phyloP scores from a whole-genome alignment of 2,888 invertebrate species.

The Thysanoteuthis rhombus region DNA sequence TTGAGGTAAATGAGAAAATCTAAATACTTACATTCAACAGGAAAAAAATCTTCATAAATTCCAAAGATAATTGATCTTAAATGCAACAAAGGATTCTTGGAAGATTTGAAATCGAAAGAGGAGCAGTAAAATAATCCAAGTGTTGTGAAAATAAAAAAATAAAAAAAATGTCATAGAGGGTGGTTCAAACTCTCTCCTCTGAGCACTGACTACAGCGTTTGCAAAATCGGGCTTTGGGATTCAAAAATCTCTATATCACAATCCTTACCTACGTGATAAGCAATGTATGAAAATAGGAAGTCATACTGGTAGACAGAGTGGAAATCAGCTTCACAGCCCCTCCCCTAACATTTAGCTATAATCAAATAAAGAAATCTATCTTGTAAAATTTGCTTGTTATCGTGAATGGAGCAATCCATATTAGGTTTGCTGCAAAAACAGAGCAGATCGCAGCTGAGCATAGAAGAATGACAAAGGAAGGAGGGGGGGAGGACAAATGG shows the following conservation, averaged over 20 bases:
- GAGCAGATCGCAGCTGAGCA: neutral
- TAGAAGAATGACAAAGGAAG: neutral
- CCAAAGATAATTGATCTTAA: neutral
- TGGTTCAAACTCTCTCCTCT: neutral
- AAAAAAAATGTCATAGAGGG: neutral
- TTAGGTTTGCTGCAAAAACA: neutral
- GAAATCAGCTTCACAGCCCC: neutral
- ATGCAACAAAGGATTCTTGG: neutral
- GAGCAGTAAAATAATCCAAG: neutral
- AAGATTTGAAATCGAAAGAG: neutral
- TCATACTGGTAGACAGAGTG: neutral
- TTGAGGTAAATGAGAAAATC: neutral
- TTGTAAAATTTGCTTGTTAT: neutral
- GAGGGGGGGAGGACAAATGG: neutral
- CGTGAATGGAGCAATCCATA: neutral
- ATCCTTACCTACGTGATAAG: neutral
- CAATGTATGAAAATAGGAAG: too few species aligned
- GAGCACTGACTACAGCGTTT: neutral
- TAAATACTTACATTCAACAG: neutral
- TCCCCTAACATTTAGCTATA: neutral
- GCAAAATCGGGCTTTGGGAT: neutral
- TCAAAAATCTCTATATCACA: neutral
- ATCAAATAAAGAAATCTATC: neutral
- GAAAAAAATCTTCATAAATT: neutral
- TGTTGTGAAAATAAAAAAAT: too few species aligned